Conservation (phyloP, 2,888 invertebrate species). For the Girardia tigrina region DNA sequence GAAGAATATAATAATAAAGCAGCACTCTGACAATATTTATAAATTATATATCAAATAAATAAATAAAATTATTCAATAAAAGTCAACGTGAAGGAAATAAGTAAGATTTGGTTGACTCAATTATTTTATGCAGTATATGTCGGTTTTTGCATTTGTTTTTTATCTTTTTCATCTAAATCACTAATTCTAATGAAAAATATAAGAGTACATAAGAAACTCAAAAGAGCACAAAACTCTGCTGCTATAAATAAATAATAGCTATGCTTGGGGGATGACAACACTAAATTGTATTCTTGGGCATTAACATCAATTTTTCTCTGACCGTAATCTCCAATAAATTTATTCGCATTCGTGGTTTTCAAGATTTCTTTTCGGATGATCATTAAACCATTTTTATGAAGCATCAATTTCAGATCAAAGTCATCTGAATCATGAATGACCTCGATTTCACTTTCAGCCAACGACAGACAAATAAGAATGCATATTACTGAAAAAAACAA, state of each 20-base stretch:
- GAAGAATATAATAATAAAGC: too few species aligned
- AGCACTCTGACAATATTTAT: too few species aligned
- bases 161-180: slow-evolving; percentile 20
- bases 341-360: neutral
- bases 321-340: neutral
- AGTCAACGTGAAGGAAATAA: too few species aligned
- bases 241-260: slow-evolving; percentile 12
- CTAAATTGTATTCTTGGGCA: slow-evolving; percentile 1
- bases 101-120: too few species aligned
- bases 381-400: neutral
- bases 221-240: neutral
- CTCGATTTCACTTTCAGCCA: slow-evolving; percentile 1
- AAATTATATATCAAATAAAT: too few species aligned
- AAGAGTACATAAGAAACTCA: neutral
- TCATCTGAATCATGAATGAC: neutral
- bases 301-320: neutral
- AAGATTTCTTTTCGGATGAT: neutral
- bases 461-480: neutral
- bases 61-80: too few species aligned
- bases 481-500: neutral
- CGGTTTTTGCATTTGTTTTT: neutral
- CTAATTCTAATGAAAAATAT: neutral
- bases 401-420: slow-evolving; percentile 12
- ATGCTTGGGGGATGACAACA: neutral
- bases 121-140: neutral